Percentiles rank a stretch among this genome's conserved stretches.
Conservation (phyloP, 1,140 invertebrate species). For the Magallana angulata region DNA sequence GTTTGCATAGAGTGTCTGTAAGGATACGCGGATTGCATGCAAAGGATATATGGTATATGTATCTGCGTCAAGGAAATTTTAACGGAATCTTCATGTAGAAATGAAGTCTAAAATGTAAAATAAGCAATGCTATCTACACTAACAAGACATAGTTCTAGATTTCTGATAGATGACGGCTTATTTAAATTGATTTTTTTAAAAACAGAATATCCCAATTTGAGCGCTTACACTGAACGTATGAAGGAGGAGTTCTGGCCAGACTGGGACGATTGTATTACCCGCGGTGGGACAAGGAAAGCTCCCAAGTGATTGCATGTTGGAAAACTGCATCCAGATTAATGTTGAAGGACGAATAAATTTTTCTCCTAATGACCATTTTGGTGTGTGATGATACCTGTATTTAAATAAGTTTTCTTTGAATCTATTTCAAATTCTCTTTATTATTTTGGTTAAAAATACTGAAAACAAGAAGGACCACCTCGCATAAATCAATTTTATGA, state of each 20-base stretch:
- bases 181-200: background rate
- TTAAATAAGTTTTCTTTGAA: too few relatives aligned
- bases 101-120: background rate
- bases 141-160: too few relatives aligned
- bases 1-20: too few relatives aligned
- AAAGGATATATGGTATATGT: too few relatives aligned
- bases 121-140: background rate
- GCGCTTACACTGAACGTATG: conserved; percentile 70
- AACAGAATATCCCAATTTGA: conserved; percentile 67
- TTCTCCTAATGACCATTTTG: too few relatives aligned
- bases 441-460: too few relatives aligned
- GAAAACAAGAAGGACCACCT: too few relatives aligned
- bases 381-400: too few relatives aligned
- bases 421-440: too few relatives aligned
- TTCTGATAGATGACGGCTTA: too few relatives aligned
- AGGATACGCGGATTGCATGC: background rate
- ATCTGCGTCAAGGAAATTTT: background rate
- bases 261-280: conserved; percentile 70
- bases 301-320: background rate
- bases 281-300: conserved; percentile 47
- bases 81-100: background rate
- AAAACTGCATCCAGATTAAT: too few relatives aligned
- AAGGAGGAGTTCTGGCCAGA: conserved; percentile 75
- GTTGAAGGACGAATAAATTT: background rate
- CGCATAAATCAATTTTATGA: too few relatives aligned